Conservation (phyloP, 2,113 vertebrate genomes). For the Lonchura striata region DNA sequence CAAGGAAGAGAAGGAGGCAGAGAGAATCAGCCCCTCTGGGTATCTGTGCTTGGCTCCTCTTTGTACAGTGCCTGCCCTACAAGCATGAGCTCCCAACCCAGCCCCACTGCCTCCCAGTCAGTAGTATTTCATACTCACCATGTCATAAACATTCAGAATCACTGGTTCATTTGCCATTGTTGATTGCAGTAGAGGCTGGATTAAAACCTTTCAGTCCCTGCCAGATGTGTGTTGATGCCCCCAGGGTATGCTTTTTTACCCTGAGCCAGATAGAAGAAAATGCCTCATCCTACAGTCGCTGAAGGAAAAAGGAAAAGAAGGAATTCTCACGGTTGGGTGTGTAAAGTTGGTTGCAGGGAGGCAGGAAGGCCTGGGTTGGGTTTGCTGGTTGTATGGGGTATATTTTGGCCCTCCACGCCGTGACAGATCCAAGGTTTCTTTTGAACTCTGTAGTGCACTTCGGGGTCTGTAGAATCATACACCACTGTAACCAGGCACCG, state of each 20-base stretch:
- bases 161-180: constrained; percentile 94
- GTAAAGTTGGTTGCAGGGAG: background rate
- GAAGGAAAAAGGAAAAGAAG: background rate
- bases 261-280: constrained; percentile 2
- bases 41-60: background rate
- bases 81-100: background rate
- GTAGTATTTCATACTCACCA: constrained; percentile 80
- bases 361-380: background rate
- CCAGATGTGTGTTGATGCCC: constrained; percentile 55
- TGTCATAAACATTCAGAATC: constrained; percentile 94
- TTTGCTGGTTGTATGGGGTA: background rate
- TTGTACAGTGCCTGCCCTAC: background rate
- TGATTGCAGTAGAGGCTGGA: constrained; percentile 28
- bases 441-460: constrained; percentile 6
- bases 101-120: background rate
- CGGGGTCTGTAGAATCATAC: background rate
- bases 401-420: background rate
- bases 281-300: constrained; percentile 22
- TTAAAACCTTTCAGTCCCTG: constrained; percentile 42
- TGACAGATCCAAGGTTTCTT: background rate
- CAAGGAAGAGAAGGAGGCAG: background rate
- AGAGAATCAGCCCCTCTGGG: background rate
- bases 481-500: background rate
- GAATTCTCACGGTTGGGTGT: background rate
- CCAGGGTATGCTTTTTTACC: constrained; percentile 61